These are phyloP conservation scores for Calonectris borealis DNA, from an alignment of 2,113 vertebrate species.

Conservation along the genomic window DNA sequence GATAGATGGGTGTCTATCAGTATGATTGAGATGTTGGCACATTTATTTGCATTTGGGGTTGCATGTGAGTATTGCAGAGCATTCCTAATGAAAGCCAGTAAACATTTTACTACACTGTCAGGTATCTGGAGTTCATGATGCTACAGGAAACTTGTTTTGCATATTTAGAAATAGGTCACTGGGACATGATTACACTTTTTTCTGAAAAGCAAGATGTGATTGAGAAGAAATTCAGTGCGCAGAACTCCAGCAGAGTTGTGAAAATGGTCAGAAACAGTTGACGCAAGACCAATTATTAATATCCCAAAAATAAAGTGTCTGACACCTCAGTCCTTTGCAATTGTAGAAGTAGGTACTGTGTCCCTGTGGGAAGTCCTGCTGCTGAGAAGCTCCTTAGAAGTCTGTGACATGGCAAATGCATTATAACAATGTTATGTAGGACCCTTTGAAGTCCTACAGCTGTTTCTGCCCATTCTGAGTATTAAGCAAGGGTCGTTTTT, in stretches of 20 bases:
- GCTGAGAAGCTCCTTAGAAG: neutral
- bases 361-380: neutral
- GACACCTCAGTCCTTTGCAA: neutral
- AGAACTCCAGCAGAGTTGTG: neutral
- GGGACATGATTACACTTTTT: neutral
- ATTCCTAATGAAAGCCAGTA: neutral
- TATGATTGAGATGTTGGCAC: neutral
- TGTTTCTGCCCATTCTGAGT: neutral
- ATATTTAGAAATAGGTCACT: constrained; percentile 52
- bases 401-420: neutral
- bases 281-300: neutral
- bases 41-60: neutral
- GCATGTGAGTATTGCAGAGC: neutral
- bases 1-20: neutral
- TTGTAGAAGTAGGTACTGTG: neutral
- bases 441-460: neutral
- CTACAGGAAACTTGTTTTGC: constrained; percentile 2
- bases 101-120: constrained; percentile 17
- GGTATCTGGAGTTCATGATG: constrained; percentile 14
- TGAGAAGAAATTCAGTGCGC: neutral
- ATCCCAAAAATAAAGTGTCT: neutral
- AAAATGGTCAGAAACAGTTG: neutral
- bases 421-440: neutral
- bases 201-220: neutral
- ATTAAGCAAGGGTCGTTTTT: neutral